A percentile compares a stretch with the other conserved stretches of the same genome.
Evolutionary conservation across 2,113 vertebrate species (phyloP).

Genomic region (Brachionichthys hirsutus): DNA sequence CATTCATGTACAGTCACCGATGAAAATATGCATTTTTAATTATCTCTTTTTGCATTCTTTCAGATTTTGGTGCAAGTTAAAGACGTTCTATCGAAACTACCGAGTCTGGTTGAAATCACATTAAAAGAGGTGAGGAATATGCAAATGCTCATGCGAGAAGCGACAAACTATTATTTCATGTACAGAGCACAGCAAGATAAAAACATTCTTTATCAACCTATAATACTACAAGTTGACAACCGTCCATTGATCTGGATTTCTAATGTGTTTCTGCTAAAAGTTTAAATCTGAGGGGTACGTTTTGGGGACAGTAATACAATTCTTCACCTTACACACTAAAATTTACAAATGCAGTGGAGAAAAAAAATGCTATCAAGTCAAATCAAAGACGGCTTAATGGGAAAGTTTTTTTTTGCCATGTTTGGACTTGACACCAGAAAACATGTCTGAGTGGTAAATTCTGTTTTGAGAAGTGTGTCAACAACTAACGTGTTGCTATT

Average conservation of each 20-base stretch:
- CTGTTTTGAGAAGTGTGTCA: too few species aligned
- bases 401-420: neutral
- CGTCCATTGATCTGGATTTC: too few species aligned
- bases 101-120: constrained; percentile 87
- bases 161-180: neutral
- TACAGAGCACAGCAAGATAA: neutral
- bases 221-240: neutral
- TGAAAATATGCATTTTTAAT: too few species aligned
- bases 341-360: too few species aligned
- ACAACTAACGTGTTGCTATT: neutral
- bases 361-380: too few species aligned
- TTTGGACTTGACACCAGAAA: too few species aligned
- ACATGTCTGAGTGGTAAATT: neutral
- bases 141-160: neutral
- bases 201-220: neutral
- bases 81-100: constrained; percentile 89
- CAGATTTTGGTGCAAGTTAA: constrained; percentile 94
- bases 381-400: too few species aligned
- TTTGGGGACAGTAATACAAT: too few species aligned
- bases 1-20: too few species aligned
- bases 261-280: too few species aligned
- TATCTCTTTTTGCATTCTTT: constrained; percentile 4
- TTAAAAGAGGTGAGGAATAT: constrained; percentile 84
- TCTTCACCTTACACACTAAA: too few species aligned
- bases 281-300: too few species aligned